Percentiles rank a stretch among this genome's conserved stretches.
These are phyloP conservation scores for Mizuhopecten yessoensis DNA, from an alignment of 1,140 invertebrate genomes.

Conservation along the genomic window DNA sequence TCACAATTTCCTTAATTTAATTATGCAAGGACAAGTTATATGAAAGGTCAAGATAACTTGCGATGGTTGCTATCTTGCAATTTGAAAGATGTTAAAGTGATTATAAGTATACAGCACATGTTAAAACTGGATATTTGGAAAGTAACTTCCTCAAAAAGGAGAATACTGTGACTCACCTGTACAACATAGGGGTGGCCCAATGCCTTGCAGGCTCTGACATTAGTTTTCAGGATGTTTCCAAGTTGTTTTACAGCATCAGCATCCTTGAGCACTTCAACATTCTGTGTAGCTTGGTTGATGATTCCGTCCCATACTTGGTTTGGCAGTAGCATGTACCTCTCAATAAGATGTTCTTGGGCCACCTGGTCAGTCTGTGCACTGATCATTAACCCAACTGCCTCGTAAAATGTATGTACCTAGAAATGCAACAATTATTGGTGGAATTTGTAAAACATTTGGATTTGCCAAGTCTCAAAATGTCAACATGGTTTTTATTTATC, in stretches of 20 bases:
- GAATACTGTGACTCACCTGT: slow-evolving; percentile 85
- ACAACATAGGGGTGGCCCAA: slow-evolving; percentile 97
- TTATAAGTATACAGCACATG: no score
- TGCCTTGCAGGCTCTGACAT: slow-evolving; percentile 98
- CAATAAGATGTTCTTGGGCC: slow-evolving; percentile 95
- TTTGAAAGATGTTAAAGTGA: no score
- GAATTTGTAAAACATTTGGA: no score
- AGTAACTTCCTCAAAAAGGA: no score
- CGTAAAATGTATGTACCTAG: slow-evolving; percentile 99
- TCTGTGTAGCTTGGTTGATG: slow-evolving; percentile 97
- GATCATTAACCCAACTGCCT: slow-evolving; percentile 99
- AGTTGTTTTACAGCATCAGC: slow-evolving; percentile 98
- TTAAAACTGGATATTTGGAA: not conserved
- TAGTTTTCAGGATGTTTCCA: slow-evolving; percentile 99
- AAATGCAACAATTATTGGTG: no score
- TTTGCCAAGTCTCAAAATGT: no score
- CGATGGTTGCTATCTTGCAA: no score
- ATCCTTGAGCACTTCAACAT: slow-evolving; percentile 98
- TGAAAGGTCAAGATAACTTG: no score
- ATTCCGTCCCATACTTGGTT: slow-evolving; percentile 99
- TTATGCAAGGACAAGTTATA: no score
- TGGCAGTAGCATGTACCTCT: slow-evolving; percentile 98
- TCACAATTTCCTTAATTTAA: no score
- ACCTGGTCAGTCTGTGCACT: slow-evolving; percentile 95
- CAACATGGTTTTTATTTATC: no score